These are phyloP conservation scores for Acanthochromis polyacanthus DNA, from an alignment of 2,113 vertebrate species.

Conservation along the genomic window DNA sequence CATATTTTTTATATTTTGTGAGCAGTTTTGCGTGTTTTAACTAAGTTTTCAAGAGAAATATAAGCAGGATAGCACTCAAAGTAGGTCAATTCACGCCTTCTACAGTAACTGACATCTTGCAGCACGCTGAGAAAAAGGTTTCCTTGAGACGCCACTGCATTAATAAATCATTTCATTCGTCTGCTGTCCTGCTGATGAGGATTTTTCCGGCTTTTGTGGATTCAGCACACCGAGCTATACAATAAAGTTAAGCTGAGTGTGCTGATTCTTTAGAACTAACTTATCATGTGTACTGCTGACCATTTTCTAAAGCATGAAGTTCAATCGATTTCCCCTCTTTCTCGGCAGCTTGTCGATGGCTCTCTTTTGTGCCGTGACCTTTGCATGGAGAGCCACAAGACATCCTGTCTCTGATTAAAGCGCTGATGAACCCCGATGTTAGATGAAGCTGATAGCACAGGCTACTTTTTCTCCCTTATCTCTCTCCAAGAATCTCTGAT, in stretches of 20 bases:
- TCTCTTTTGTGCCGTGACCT: constrained; percentile 50
- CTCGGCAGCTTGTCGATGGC: not conserved
- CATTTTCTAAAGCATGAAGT: not conserved
- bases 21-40: not conserved
- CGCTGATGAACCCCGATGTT: constrained; percentile 6
- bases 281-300: not conserved
- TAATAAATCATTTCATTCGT: constrained; percentile 9
- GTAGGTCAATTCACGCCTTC: not conserved
- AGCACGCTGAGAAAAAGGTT: not conserved
- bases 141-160: constrained; percentile 13
- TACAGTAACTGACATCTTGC: not conserved
- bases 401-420: constrained; percentile 42
- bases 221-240: constrained; percentile 9
- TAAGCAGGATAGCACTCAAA: not conserved
- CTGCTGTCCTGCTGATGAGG: constrained; percentile 8
- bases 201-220: constrained; percentile 2
- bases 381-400: constrained; percentile 9
- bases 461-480: constrained; percentile 20
- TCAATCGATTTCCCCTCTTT: constrained; percentile 19
- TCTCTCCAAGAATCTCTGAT: constrained; percentile 12
- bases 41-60: not conserved
- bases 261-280: not conserved
- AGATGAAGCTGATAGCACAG: constrained; percentile 35
- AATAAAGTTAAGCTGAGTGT: not conserved
- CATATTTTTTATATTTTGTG: not conserved